Evolutionary conservation across 2,797 vertebrate genomes (phyloP).

Genomic region (Sebastes hopkinsi): DNA sequence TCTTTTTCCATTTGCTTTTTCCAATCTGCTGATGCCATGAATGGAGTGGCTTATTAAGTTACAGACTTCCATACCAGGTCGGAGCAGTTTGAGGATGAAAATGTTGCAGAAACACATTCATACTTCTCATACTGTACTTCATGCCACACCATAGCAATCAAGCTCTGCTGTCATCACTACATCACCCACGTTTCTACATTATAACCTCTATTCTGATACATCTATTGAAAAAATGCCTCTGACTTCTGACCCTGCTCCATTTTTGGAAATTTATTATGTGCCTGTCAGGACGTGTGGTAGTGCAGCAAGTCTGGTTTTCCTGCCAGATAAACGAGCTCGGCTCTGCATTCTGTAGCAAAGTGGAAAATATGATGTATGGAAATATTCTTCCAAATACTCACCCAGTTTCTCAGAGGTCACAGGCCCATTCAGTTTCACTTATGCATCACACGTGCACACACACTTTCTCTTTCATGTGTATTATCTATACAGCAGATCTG

Average conservation of each 20-base stretch:
- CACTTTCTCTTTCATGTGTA: neutral
- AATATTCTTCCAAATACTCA: conserved; percentile 56
- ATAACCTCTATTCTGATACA: conserved; percentile 8
- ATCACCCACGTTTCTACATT: conserved; percentile 22
- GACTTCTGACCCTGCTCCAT: conserved; percentile 38
- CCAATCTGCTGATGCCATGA: conserved; percentile 66
- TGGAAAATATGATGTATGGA: conserved; percentile 75
- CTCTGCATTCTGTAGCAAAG: conserved; percentile 53
- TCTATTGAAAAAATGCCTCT: conserved; percentile 24
- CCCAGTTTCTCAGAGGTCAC: conserved; percentile 39
- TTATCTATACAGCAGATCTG: neutral
- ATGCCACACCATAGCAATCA: conserved; percentile 19
- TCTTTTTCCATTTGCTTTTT: conserved; percentile 69
- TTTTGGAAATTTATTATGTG: conserved; percentile 55
- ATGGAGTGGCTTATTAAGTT: conserved; percentile 64
- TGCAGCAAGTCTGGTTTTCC: conserved; percentile 48
- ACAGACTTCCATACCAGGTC: conserved; percentile 64
- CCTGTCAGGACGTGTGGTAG: conserved; percentile 51
- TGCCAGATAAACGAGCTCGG: conserved; percentile 48
- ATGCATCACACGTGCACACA: neutral
- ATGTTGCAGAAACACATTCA: conserved; percentile 39
- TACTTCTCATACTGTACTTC: conserved; percentile 6
- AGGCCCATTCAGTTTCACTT: conserved; percentile 16
- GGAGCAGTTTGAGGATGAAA: conserved; percentile 45
- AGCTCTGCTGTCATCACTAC: conserved; percentile 27